Percentiles rank a stretch among this genome's conserved stretches.
phyloP scores from a whole-genome alignment of 1,140 invertebrate species.

The Goniozus legneri region DNA sequence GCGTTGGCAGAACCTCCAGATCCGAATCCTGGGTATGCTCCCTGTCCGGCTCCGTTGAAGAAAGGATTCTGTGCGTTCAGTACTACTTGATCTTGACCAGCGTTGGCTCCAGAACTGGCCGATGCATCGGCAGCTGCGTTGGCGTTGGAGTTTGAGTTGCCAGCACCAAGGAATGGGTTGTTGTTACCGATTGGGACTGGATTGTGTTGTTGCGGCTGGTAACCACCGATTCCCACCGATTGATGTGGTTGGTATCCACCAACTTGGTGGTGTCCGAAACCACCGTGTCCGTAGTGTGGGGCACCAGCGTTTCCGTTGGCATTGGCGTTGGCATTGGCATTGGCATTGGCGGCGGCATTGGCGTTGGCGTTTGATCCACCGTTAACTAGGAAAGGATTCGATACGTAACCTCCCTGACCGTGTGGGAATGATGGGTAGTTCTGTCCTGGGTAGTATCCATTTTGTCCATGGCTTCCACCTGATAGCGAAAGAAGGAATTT shows the following conservation, averaged over 20 bases:
- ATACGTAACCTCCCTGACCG: background rate
- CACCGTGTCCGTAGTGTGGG: background rate
- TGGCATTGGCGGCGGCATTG: conserved; percentile 10
- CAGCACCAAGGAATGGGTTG: conserved; percentile 13
- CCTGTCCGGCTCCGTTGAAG: background rate
- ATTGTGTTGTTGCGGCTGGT: background rate
- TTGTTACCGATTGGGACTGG: background rate
- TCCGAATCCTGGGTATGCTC: background rate
- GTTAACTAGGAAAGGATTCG: background rate
- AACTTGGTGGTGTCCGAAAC: background rate
- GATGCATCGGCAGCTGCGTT: conserved; percentile 5
- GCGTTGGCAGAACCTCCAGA: background rate
- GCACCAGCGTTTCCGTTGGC: background rate
- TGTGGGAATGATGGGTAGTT: no score
- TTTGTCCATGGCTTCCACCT: no score
- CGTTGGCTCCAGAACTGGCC: background rate
- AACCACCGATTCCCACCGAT: background rate
- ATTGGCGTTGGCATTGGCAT: conserved; percentile 13
- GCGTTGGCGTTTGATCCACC: conserved; percentile 7
- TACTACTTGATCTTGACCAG: background rate
- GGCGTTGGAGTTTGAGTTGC: conserved; percentile 5
- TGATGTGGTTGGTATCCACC: background rate
- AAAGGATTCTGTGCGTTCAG: conserved; percentile 6
- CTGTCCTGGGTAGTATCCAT: no score
- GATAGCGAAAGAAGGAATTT: no score